Base-by-base conservation (phyloP, 2,888 invertebrate species). In the Clostera curtula region DNA sequence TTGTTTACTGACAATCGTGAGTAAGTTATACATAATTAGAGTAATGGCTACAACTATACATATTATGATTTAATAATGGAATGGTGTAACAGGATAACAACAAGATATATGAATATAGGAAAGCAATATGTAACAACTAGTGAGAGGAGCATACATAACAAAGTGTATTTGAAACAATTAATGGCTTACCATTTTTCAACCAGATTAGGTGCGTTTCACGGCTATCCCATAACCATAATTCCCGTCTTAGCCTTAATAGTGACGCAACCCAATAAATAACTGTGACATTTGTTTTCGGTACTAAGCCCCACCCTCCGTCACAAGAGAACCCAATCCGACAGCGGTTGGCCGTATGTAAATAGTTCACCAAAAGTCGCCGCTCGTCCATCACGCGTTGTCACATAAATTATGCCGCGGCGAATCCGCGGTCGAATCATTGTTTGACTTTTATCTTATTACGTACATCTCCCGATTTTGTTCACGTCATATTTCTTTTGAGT, bases 321-420 rank as follows among this genome's bases (percentile, higher is more conserved):
- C 80, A 74, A 63, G 54, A 63, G 76, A 77, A 73, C 77, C 82
- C 80, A 80, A 82, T 80, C 80, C 82, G 73, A 72, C 77, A 72
- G 73, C 75, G 68, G 65, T 67, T 70, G 70, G 70, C 68, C 77
- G 76, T 82, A 83, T 83, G 83, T 83, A 83, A 83, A 83, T 83
- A 83, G 83, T 83, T 82, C 79, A 79, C 82, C 80, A 67, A 82
- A 82, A 83, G 82, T 80, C 79, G 74, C 79, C 83, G 82, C 77
- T 79, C 82, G 82, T 82, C 80, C 82, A 80, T 80, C 82, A 80
- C 76, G 73, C 75, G 80, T 77, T 82, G 83, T 83, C 83, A 80
- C 83, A 83, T 83, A 83, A 83, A 83, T 83, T 83, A 83, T 83
- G 79, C 83, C 77, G 80, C 82, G 82, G 82, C 80, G 80, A 82